These are phyloP conservation scores for Drosophila pandora DNA, from an alignment of 1,140 invertebrate species.

Conservation along the genomic window DNA sequence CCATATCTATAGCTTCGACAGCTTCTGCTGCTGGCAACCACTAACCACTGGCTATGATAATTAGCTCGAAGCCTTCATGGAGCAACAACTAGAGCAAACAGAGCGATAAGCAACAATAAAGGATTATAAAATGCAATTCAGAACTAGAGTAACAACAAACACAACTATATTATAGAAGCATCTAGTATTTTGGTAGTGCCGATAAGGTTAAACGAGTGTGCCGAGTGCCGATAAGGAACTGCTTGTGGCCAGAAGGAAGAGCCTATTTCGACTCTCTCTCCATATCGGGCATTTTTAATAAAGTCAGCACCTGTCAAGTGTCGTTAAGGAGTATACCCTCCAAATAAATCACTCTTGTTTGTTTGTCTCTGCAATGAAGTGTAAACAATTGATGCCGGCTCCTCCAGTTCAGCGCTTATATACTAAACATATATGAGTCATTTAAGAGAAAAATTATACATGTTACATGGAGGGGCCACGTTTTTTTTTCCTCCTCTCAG, in stretches of 20 bases:
- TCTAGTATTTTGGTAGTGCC: conserved; percentile 13
- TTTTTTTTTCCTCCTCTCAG: conserved; percentile 15
- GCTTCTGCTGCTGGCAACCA: conserved; percentile 27
- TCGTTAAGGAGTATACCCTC: conserved; percentile 15
- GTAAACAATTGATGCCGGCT: conserved; percentile 39
- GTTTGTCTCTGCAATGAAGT: conserved; percentile 18
- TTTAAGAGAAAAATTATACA: not conserved
- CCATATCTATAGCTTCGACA: conserved; percentile 44
- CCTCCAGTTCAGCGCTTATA: conserved; percentile 5
- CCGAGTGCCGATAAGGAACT: conserved; percentile 10
- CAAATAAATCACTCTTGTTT: conserved; percentile 23
- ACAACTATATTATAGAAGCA: not conserved
- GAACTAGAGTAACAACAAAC: conserved; percentile 43
- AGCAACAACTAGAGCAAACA: conserved; percentile 28
- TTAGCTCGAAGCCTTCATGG: conserved; percentile 6
- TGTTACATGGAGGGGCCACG: not conserved
- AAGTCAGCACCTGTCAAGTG: conserved; percentile 26
- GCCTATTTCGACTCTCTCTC: not conserved
- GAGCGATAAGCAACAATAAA: conserved; percentile 33
- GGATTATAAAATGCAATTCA: conserved; percentile 67
- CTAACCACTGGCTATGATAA: not conserved
- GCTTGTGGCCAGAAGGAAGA: not conserved
- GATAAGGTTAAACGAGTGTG: conserved; percentile 15
- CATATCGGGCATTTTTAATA: conserved; percentile 4
- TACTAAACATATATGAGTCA: not conserved